phyloP scores from a whole-genome alignment of 2,113 vertebrate species.

The Rhinichthys klamathensis region DNA sequence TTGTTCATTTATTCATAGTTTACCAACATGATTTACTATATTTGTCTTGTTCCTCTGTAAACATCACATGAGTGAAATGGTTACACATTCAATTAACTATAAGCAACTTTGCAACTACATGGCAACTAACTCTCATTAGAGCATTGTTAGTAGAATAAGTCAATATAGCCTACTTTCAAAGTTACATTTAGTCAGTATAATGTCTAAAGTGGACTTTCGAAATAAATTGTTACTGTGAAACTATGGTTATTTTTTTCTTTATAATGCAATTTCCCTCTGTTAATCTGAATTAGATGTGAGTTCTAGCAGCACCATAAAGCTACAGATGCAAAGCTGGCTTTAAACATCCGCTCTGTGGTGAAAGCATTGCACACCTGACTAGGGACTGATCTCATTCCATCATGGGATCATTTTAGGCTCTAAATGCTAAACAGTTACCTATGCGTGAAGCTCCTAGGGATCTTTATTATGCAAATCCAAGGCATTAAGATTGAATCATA shows the following conservation, averaged over 20 bases:
- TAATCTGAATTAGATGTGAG: neutral
- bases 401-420: neutral
- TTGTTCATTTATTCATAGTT: conserved; percentile 41
- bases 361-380: neutral
- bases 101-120: too few relatives aligned
- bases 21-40: neutral
- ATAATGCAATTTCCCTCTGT: neutral
- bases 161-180: too few relatives aligned
- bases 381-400: neutral
- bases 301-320: too few relatives aligned
- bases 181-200: too few relatives aligned
- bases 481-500: conserved; percentile 2
- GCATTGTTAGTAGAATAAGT: too few relatives aligned
- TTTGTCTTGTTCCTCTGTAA: neutral
- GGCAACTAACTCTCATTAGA: too few relatives aligned
- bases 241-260: neutral
- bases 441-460: neutral
- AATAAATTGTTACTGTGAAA: too few relatives aligned
- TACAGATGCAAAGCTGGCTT: neutral
- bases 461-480: conserved; percentile 17
- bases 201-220: too few relatives aligned
- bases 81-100: too few relatives aligned
- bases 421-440: neutral
- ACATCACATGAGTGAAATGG: neutral
- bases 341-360: neutral